Evolutionary conservation across 2,113 vertebrate genomes (phyloP).

Genomic region (Macrotus californicus): DNA sequence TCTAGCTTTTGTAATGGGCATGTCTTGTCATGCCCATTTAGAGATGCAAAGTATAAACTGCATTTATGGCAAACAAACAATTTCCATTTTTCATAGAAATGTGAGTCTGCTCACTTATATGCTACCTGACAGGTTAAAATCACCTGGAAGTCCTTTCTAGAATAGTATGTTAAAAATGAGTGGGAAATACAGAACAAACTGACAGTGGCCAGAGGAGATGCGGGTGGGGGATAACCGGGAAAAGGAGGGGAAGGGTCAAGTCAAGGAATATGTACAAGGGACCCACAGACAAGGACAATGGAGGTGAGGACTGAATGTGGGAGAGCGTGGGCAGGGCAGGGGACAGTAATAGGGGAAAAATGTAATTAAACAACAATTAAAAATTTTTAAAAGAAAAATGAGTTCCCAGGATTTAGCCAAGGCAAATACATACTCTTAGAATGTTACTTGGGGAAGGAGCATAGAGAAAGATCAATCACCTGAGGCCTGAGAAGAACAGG

Average conservation of each 20-base stretch:
- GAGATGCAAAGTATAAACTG: constrained; percentile 18
- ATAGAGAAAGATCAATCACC: neutral
- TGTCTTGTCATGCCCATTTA: neutral
- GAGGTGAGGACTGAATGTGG: no score
- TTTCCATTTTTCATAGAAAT: neutral
- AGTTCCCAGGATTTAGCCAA: neutral
- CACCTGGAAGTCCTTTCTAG: neutral
- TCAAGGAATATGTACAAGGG: no score
- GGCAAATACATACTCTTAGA: neutral
- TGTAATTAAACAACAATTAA: no score
- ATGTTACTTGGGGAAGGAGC: neutral
- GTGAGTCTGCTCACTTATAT: neutral
- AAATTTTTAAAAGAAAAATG: no score
- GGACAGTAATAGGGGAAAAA: no score
- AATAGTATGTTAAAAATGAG: neutral
- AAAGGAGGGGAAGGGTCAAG: no score
- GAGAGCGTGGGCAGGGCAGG: no score
- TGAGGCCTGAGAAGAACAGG: neutral
- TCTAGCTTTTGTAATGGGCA: neutral
- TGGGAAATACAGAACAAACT: neutral
- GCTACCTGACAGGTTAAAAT: neutral
- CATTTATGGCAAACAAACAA: neutral
- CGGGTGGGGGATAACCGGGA: no score
- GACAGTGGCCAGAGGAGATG: no score
- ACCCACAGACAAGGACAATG: no score